Base-by-base conservation (phyloP, 1,140 invertebrate species). In the Teleopsis dalmanni region DNA sequence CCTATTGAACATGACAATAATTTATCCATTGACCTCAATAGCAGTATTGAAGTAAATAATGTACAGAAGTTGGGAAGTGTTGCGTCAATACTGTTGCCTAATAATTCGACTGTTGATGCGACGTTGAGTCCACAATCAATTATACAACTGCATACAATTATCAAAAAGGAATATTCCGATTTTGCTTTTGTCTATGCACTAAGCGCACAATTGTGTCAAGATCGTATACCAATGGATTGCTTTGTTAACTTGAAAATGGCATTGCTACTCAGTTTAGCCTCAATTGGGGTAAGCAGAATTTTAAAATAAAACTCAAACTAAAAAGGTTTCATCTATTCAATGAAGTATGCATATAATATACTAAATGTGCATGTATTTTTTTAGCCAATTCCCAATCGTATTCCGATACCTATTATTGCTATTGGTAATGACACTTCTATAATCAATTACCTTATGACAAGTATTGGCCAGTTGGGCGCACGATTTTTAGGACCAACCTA, bases 241-340 rank as follows among this genome's bases (percentile, higher is more conserved):
- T 69, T 56, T 40, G 62, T 62, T 0, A 59, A 60, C 18, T 40
- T 69, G 0, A 69, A 69, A 43, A 65, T 69, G 61, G 35, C 52
- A 0, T 29, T 69, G n/a, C 29, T 69, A 16, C 45, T 57, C 23
- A 69, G 65, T 41, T 43, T 68, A 13, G 48, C 46, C 4, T 56
- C 55, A 8, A 48, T 56, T n/a, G 47, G 45, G 36, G 55, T 54
- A 47, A 48, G 51, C 46, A 29, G 14, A 4, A 14, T 21, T 7
- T 7, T n/a, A 6, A 31, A 8, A n/a, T n/a, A n/a, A n/a, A n/a
- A n/a, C n/a, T n/a, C n/a, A n/a, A n/a, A n/a, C n/a, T n/a, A n/a
- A n/a, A n/a, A n/a, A n/a, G n/a, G n/a, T n/a, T n/a, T n/a, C n/a
- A n/a, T n/a, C n/a, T 48, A 29, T 18, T 8, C n/a, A 14, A 3